Evolutionary conservation across 1,140 invertebrate genomes (phyloP), one percentile per base, ranked within the genome.

Genomic region (Rhyacophila brunnea): DNA sequence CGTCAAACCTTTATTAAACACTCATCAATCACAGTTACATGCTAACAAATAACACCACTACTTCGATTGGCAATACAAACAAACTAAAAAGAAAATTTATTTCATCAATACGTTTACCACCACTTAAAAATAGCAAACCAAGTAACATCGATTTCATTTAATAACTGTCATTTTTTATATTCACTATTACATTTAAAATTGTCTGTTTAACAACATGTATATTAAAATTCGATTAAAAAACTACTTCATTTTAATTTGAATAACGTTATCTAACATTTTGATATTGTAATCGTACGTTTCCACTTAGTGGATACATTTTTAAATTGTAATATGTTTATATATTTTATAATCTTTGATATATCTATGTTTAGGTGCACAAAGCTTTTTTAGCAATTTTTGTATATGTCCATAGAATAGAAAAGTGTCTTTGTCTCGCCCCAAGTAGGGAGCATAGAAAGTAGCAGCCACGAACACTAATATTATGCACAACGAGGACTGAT

Each of bases 281-380:
- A 55, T 46, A 11, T 5, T 45, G 17, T 28, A 57, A 18, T n/a
- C 35, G 48, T 58, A 58, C 34, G 13, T 45, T 61, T 65, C 63
- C 63, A 65, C 63, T 58, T 58, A 61, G 63, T 65, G 63, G 63
- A 65, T 65, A 65, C 63, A 38, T 58, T 51, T 64, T 50, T 49
- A 57, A 46, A 32, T 48, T 23, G 35, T 46, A 28, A 28, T 28
- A 28, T 28, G 23, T 28, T 28, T 28, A 36, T 63, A 53, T 50
- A 50, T 45, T 58, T 51, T 48, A 40, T 35, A 50, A 50, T 18
- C 14, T 46, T 45, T 58, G 36, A 50, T 58, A 49, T 44, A 19
- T 50, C 32, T 50, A 6, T 43, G 18, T 53, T 53, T 42, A 47
- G 42, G 62, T 64, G 62, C 62, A 53, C 49, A 44, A 60, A 64